These are phyloP conservation scores for Altica lythri DNA, from an alignment of 2,888 invertebrate species.

Conservation along the genomic window DNA sequence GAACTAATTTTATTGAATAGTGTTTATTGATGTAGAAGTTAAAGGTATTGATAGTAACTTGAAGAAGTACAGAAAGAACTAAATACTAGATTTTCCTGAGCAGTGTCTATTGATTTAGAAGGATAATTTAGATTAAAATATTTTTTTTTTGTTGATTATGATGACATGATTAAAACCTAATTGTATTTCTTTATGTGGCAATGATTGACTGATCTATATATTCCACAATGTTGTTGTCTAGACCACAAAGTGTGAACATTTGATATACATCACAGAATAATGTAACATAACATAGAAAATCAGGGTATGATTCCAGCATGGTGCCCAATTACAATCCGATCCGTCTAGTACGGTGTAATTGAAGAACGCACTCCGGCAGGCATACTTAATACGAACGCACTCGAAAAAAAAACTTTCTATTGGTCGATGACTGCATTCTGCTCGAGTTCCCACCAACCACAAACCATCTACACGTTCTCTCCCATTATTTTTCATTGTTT, in stretches of 20 bases:
- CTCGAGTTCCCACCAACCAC: slow-evolving; percentile 51
- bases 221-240: no score
- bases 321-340: slow-evolving; percentile 20
- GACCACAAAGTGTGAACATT: slow-evolving; percentile 34
- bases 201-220: no score
- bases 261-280: slow-evolving; percentile 32
- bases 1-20: no score
- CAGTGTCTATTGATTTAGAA: no score
- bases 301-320: slow-evolving; percentile 30
- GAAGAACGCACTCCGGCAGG: slow-evolving; percentile 36
- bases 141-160: no score
- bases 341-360: slow-evolving; percentile 21
- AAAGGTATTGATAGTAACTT: no score
- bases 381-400: slow-evolving; percentile 46
- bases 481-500: slow-evolving; percentile 53
- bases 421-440: slow-evolving; percentile 49
- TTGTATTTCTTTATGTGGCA: no score
- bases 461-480: slow-evolving; percentile 43
- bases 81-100: no score
- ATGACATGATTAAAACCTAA: no score
- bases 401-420: slow-evolving; percentile 47
- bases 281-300: slow-evolving; percentile 21
- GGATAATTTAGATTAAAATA: no score
- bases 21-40: no score
- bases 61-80: no score